Evolutionary conservation across 2,888 invertebrate species (phyloP), one percentile per base, ranked within the genome.

Genomic region (Tenthredo notha): DNA sequence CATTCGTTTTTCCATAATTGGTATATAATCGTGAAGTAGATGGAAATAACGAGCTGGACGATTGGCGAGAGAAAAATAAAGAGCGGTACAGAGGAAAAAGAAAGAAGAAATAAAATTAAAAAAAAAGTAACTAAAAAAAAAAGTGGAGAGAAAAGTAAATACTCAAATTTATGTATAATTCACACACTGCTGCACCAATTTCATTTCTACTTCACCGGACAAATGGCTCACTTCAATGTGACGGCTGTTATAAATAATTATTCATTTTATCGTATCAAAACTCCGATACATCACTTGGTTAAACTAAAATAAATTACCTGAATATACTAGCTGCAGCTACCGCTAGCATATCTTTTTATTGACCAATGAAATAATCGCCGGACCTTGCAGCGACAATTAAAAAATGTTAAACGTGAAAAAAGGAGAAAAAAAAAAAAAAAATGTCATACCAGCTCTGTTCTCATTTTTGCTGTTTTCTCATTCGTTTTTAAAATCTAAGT

Each of bases 1-100:
- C 77, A 77, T 54, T 77, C 54, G 54, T 77, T 77, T 54, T 29
- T 77, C 54, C 77, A 54, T 54, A 77, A 50, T 54, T 54, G 77
- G 54, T 50, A 33, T 77, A 54, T 77, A 77, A 77, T 54, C 77
- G 54, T 77, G 47, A 54, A 33, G 29, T n/a, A 40, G 33, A 50
- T 77, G 77, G 54, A 74, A 40, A 54, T 77, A 77, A 77, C 77
- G 77, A 25, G 50, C 18, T 33, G 18, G 10, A n/a, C 33, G 77
- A 54, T 54, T 29, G n/a, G 54, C 29, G 50, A 25, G 37, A 54
- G 15, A 33, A 33, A 18, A 54, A 77, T 77, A 47, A 75, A 77
- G 43, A 25, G 74, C 47, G 47, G 15, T 47, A 1, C 12, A 47
- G 47, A 3, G 47, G 47, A 15, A 47, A 54, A 10, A n/a, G n/a